phyloP scores from a whole-genome alignment of 2,888 invertebrate species.

The Lagria hirta region DNA sequence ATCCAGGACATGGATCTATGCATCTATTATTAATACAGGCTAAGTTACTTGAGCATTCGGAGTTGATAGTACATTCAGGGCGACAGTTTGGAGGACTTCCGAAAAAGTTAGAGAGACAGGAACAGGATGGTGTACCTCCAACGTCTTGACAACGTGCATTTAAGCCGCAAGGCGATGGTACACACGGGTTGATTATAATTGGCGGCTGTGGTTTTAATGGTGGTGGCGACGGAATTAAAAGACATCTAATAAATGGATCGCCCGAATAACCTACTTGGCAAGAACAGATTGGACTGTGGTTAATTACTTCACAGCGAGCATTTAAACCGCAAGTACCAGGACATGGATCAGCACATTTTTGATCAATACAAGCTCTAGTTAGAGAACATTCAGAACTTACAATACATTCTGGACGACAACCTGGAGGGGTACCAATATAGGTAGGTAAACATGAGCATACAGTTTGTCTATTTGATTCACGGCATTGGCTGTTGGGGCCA shows the following conservation, averaged over 20 bases:
- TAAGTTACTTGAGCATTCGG: slow-evolving; percentile 72
- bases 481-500: slow-evolving; percentile 75
- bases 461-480: slow-evolving; percentile 50
- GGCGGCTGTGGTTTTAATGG: slow-evolving; percentile 31
- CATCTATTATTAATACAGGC: slow-evolving; percentile 79
- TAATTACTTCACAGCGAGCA: slow-evolving; percentile 68
- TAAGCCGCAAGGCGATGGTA: slow-evolving; percentile 53
- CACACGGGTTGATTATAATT: slow-evolving; percentile 43
- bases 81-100: slow-evolving; percentile 66
- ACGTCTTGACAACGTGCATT: slow-evolving; percentile 64
- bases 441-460: slow-evolving; percentile 51
- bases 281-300: slow-evolving; percentile 73
- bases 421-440: slow-evolving; percentile 49
- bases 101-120: slow-evolving; percentile 67
- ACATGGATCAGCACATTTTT: slow-evolving; percentile 71
- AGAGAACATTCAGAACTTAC: slow-evolving; percentile 66
- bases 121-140: slow-evolving; percentile 70
- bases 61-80: slow-evolving; percentile 63
- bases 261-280: slow-evolving; percentile 68
- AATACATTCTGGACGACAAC: slow-evolving; percentile 67
- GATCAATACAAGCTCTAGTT: slow-evolving; percentile 66
- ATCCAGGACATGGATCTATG: slow-evolving; percentile 78
- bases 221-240: slow-evolving; percentile 40
- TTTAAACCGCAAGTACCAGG: slow-evolving; percentile 68
- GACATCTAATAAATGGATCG: slow-evolving; percentile 58